Evolutionary conservation across 2,797 vertebrate genomes (phyloP).

Genomic region (Bovichtus variegatus): DNA sequence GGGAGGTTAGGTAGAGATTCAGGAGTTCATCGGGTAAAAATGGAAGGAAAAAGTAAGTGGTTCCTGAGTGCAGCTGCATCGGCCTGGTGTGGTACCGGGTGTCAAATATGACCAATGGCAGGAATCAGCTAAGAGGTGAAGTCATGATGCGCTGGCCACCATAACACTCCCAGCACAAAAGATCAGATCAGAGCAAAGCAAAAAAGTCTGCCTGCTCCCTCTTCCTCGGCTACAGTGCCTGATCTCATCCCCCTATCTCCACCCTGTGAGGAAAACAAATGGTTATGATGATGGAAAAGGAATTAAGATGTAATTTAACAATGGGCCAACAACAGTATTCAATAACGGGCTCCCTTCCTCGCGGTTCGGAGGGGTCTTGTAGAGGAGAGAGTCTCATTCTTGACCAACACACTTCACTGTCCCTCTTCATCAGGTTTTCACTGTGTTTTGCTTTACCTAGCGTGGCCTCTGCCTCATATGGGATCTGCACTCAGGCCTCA

Average conservation of each 20-base stretch:
- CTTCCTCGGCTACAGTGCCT: neutral
- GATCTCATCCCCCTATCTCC: conserved; percentile 35
- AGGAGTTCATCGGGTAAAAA: conserved; percentile 8
- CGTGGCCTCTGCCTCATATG: conserved; percentile 13
- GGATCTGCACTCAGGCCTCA: conserved; percentile 18
- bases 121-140: conserved; percentile 66
- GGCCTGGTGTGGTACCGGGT: conserved; percentile 38
- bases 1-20: neutral
- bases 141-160: conserved; percentile 62
- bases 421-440: conserved; percentile 75
- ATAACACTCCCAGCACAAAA: conserved; percentile 48
- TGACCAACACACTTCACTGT: conserved; percentile 79
- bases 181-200: conserved; percentile 39
- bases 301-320: conserved; percentile 83
- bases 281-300: conserved; percentile 82
- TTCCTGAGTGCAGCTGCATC: conserved; percentile 26
- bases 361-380: conserved; percentile 43
- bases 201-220: conserved; percentile 9
- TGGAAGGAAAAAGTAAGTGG: conserved; percentile 5
- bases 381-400: conserved; percentile 69
- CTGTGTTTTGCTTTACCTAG: conserved; percentile 70
- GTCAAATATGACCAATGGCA: conserved; percentile 77
- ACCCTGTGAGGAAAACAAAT: conserved; percentile 80
- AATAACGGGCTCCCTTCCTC: conserved; percentile 57
- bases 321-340: conserved; percentile 67